Evolutionary conservation across 2,888 invertebrate species (phyloP), one percentile per base, ranked within the genome.

Genomic region (Parasteatoda lunata): DNA sequence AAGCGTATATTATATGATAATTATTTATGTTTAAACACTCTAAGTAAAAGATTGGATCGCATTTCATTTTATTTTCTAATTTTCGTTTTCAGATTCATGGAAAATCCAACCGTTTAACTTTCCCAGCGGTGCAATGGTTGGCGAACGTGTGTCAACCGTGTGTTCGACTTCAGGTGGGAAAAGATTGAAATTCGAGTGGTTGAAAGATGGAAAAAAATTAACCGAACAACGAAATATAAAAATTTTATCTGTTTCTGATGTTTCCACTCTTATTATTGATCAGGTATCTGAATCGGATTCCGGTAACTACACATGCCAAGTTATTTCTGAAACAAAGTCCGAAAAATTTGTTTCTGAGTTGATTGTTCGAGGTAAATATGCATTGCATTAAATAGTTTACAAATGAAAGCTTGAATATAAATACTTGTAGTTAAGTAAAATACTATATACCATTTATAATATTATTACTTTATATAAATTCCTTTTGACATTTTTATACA

Each of bases 231-330:
- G 51, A 0, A 54, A 49, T 8, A 49, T 88, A 7, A 80, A 83
- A 79, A 68, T 83, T 15, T 79, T 66, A 3, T 49, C 75, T 5
- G 72, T 83, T 0, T 71, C 82, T 49, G 83, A 79, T 54, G 83
- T 83, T 30, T 88, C 88, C 7, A 83, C 78, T 8, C 75, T 88
- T 8, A 75, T 79, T n/a, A 70, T 88, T 8, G 83, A 88, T 13
- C 64, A 78, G 1, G 70, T 88, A 0, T 77, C 78, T 3, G 88
- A 88, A 76, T 30, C 48, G 0, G 88, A 88, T 15, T 69, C 77
- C 6, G 88, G 88, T 30, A 88, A 88, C 59, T 88, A 88, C 9
- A 88, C 88, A 3, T 88, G 88, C 15, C 59, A 70, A 15, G 88
- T 77, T 3, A 79, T 47, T 15, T 83, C 88, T 5, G 83, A 80